Evolutionary conservation across 2,797 vertebrate genomes (phyloP).

Genomic region (Ctenochaetus hawaiiensis): DNA sequence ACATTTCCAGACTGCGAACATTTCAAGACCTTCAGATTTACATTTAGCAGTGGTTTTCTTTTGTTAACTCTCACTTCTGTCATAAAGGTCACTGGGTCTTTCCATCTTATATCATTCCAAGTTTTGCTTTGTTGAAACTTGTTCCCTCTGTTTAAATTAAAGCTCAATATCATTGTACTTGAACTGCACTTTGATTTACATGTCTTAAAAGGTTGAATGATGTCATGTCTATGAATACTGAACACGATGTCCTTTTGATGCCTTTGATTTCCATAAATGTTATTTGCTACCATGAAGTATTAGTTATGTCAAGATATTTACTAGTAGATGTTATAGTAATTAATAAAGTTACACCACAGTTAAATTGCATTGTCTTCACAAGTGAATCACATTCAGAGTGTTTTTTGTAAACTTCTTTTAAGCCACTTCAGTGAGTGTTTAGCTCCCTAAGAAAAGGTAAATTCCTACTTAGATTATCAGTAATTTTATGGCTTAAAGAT

Average conservation of each 20-base stretch:
- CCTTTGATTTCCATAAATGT: slow-evolving; percentile 44
- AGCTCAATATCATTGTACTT: slow-evolving; percentile 46
- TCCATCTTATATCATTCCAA: slow-evolving; percentile 30
- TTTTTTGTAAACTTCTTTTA: background rate
- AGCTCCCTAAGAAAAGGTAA: background rate
- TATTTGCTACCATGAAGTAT: slow-evolving; percentile 28
- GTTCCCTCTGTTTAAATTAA: slow-evolving; percentile 29
- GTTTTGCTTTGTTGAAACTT: slow-evolving; percentile 42
- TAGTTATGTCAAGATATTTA: slow-evolving; percentile 47
- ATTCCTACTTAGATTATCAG: slow-evolving; percentile 9
- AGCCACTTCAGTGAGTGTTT: slow-evolving; percentile 2
- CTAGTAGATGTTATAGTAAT: slow-evolving; percentile 30
- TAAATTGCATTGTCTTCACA: slow-evolving; percentile 37
- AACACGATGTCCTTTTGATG: slow-evolving; percentile 39
- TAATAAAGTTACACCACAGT: slow-evolving; percentile 57
- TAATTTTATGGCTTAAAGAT: background rate
- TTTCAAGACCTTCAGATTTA: slow-evolving; percentile 10
- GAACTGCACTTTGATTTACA: slow-evolving; percentile 50
- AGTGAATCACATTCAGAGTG: slow-evolving; percentile 30
- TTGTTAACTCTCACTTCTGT: slow-evolving; percentile 14
- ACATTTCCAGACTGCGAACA: slow-evolving; percentile 4
- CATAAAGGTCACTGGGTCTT: slow-evolving; percentile 6
- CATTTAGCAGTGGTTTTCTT: slow-evolving; percentile 8
- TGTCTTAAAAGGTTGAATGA: slow-evolving; percentile 49
- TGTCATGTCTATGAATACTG: slow-evolving; percentile 42